phyloP scores from a whole-genome alignment of 2,113 vertebrate genomes.

The Pandion haliaetus region DNA sequence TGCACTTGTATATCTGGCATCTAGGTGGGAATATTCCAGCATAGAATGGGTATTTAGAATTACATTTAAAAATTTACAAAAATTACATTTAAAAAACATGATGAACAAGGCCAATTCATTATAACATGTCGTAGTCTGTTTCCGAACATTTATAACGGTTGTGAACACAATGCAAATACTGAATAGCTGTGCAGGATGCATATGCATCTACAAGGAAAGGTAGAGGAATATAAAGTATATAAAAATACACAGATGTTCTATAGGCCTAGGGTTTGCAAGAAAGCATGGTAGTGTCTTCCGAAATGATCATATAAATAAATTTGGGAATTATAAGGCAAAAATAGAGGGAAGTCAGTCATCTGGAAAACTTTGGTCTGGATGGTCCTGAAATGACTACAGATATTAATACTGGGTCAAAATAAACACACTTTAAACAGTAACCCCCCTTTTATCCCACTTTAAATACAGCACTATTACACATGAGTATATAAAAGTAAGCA shows the following conservation, averaged over 20 bases:
- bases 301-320: background rate
- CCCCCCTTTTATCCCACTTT: background rate
- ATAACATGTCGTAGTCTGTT: background rate
- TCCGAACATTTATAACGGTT: background rate
- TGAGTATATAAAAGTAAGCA: background rate
- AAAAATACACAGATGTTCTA: background rate
- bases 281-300: background rate
- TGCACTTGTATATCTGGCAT: background rate
- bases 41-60: background rate
- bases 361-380: background rate
- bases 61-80: background rate
- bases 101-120: background rate
- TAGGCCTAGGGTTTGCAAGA: background rate
- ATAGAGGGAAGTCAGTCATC: background rate
- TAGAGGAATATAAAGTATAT: background rate
- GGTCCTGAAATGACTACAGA: background rate
- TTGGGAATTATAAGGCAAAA: background rate
- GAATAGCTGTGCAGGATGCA: background rate
- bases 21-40: background rate
- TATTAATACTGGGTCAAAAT: background rate
- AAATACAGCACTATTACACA: background rate
- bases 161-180: background rate
- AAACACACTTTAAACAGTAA: background rate
- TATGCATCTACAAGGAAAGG: background rate
- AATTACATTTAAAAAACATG: background rate